A percentile compares a stretch with the other conserved stretches of the same genome.
These are phyloP conservation scores for Eumerus sabulonum DNA, from an alignment of 2,888 invertebrate species.

Conservation along the genomic window DNA sequence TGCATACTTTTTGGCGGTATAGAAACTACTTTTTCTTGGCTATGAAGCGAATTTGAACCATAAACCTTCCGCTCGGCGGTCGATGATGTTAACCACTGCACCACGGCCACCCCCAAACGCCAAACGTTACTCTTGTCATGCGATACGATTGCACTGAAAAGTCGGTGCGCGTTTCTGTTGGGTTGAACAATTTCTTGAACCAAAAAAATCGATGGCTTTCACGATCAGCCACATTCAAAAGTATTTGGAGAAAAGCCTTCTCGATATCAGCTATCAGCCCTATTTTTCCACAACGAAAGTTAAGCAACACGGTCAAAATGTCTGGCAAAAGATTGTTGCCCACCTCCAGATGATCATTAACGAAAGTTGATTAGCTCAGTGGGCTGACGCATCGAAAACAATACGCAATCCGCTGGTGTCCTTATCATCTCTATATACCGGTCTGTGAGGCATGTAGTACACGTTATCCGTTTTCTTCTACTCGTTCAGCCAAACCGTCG, in stretches of 20 bases:
- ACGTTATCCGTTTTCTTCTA: background rate
- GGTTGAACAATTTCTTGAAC: conserved; percentile 28
- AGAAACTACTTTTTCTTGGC: no score
- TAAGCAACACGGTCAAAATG: conserved; percentile 47
- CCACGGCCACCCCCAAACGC: no score
- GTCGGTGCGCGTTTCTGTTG: conserved; percentile 9
- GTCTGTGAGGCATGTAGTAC: conserved; percentile 24
- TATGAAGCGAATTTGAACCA: no score
- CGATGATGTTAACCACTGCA: no score
- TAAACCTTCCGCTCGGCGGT: no score
- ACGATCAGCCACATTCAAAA: conserved; percentile 66
- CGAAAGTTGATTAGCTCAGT: conserved; percentile 46
- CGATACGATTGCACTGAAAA: conserved; percentile 35
- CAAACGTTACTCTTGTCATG: conserved; percentile 28
- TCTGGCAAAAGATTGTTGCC: conserved; percentile 70
- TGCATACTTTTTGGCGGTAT: no score
- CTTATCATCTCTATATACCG: conserved; percentile 23
- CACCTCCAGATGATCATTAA: conserved; percentile 65
- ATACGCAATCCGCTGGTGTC: conserved; percentile 39
- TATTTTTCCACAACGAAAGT: conserved; percentile 36
- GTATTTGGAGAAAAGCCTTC: conserved; percentile 34
- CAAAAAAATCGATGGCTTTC: conserved; percentile 68
- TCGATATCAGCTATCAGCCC: conserved; percentile 58
- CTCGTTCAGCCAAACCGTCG: conserved; percentile 7
- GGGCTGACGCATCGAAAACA: conserved; percentile 48